Conservation (phyloP, 2,888 invertebrate species). For the Drosophila subsilvestris region DNA sequence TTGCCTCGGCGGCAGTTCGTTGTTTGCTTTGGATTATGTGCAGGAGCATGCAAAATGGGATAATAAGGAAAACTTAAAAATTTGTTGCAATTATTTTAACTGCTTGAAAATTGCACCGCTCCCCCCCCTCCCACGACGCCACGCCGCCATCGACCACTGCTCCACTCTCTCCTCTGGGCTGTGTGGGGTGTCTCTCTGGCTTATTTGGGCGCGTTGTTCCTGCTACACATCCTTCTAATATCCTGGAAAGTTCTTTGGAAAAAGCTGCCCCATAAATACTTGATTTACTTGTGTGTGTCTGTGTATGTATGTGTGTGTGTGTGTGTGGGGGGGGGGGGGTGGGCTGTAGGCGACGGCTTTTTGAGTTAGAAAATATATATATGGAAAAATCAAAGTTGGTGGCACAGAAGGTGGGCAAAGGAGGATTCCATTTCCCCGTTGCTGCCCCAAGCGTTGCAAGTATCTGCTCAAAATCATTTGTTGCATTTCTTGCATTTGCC, state of each 20-base stretch:
- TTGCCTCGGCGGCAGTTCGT: conserved; percentile 1
- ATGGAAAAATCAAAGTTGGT: no score
- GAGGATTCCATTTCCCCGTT: no score
- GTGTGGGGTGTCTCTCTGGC: not conserved
- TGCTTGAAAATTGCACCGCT: conserved; percentile 59
- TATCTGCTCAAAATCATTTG: no score
- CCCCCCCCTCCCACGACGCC: no score
- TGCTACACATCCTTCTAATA: not conserved
- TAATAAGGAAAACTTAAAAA: conserved; percentile 66
- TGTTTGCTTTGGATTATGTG: conserved; percentile 54
- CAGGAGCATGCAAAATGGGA: conserved; percentile 51
- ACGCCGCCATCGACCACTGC: not conserved
- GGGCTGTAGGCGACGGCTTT: no score
- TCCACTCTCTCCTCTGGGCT: not conserved
- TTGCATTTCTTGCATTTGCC: no score
- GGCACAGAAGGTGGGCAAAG: no score
- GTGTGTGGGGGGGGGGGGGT: no score
- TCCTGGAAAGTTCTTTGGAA: conserved; percentile 7
- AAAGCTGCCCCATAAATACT: not conserved
- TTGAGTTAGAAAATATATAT: no score
- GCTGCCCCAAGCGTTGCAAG: no score
- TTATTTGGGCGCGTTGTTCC: not conserved
- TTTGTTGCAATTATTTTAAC: conserved; percentile 74
- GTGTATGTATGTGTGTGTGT: no score
- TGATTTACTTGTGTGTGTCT: no score